Evolutionary conservation across 2,113 vertebrate species (phyloP), one percentile per base, ranked within the genome.

Genomic region (Strix aluco): DNA sequence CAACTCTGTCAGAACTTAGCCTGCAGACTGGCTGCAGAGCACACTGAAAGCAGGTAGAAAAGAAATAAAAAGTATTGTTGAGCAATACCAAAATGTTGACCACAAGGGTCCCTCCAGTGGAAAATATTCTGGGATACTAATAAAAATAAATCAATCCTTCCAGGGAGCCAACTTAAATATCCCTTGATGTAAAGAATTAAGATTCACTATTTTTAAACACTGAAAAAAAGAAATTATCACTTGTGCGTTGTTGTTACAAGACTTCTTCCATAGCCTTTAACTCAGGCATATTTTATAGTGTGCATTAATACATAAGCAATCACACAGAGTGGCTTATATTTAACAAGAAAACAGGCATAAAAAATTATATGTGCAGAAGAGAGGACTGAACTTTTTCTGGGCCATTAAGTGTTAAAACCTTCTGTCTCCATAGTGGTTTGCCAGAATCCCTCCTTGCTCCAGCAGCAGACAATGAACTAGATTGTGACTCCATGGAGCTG

Each of bases 161-260:
- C 58, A 91, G 19, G 67, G 46, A 90, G 81, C 91, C 88, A 94
- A 95, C 57, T 93, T 95, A 95, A 96, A 95, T 88, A 95, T 89
- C 40, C 29, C n/a, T 55, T 93, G 83, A 74, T 91, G 82, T 94
- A 92, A 94, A 94, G 81, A 96, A 96, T 94, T 96, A 75, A 80
- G 69, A 92, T 87, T 65, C 78, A 69, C 81, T 97, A 91, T 94
- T 96, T 97, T 92, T 95, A 97, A 96, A 93, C 73, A 78, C 51
- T 57, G 65, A 89, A 86, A 59, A 59, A 94, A 90, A 92, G 86
- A 77, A 90, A 38, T 34, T 59, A 89, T 95, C 59, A 57, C 40
- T 87, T 72, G 23, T 91, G 81, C 51, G 91, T 91, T 87, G 88
- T 91, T 97, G 49, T 94, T 89, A 69, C 73, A 95, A 96, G 89